Evolutionary conservation across 2,113 vertebrate species (phyloP).

Genomic region (Mormyrus lacerda): DNA sequence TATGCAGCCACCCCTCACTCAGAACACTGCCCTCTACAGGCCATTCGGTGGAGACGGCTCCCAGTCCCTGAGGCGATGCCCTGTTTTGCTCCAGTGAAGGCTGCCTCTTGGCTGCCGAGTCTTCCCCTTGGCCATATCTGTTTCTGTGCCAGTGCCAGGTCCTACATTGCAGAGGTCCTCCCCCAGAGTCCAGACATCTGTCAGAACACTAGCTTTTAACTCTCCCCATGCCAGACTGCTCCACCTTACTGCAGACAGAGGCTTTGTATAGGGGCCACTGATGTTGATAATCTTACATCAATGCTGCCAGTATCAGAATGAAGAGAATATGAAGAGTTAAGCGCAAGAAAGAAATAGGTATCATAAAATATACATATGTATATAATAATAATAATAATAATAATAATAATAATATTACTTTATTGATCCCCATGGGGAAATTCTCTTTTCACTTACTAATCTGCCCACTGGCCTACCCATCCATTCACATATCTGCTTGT

Average conservation of each 20-base stretch:
- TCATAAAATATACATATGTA: neutral
- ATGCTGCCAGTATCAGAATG: neutral
- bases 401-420: neutral
- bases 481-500: neutral
- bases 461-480: neutral
- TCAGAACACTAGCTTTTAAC: neutral
- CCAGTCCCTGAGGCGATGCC: neutral
- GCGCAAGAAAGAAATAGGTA: neutral
- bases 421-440: neutral
- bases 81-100: neutral
- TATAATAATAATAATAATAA: neutral
- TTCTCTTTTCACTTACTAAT: neutral
- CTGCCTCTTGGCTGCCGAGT: neutral
- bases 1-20: neutral
- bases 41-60: neutral
- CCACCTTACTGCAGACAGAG: neutral
- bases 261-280: neutral
- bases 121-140: neutral
- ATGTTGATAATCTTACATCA: neutral
- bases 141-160: neutral
- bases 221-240: neutral
- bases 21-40: neutral
- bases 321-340: neutral
- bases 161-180: neutral
- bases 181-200: neutral